Conservation (phyloP, 2,888 invertebrate species). For the Dasysyrphus albostriatus region DNA sequence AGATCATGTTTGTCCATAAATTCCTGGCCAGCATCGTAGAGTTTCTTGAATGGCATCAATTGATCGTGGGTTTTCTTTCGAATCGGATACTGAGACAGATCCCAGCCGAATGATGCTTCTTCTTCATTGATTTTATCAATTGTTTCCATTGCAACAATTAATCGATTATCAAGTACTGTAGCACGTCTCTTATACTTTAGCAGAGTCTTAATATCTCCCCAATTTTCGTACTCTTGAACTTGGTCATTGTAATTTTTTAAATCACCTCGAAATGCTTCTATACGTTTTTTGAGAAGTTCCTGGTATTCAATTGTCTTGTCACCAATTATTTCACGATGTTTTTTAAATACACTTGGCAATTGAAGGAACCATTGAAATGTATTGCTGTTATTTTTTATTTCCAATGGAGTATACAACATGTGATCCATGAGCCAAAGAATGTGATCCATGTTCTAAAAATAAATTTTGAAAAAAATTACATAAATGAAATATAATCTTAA, state of each 20-base stretch:
- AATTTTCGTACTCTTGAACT: slow-evolving; percentile 93
- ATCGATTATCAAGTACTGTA: slow-evolving; percentile 88
- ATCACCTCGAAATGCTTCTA: slow-evolving; percentile 93
- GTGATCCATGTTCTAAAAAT: slow-evolving; percentile 85
- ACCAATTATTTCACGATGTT: slow-evolving; percentile 91
- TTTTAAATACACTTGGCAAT: slow-evolving; percentile 92
- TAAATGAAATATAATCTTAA: neutral
- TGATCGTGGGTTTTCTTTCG: slow-evolving; percentile 91
- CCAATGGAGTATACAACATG: slow-evolving; percentile 90
- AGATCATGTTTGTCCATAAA: slow-evolving; percentile 92
- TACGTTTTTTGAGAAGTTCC: slow-evolving; percentile 90
- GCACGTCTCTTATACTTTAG: slow-evolving; percentile 90
- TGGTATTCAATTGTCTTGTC: slow-evolving; percentile 95
- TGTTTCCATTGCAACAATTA: slow-evolving; percentile 89
- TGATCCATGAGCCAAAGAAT: slow-evolving; percentile 94
- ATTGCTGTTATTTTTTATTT: slow-evolving; percentile 94
- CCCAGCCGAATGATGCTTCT: slow-evolving; percentile 94
- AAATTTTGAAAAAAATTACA: slow-evolving; percentile 1
- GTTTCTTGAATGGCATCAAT: slow-evolving; percentile 92
- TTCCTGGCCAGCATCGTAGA: slow-evolving; percentile 95
- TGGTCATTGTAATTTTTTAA: slow-evolving; percentile 91
- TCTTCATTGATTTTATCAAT: slow-evolving; percentile 97
- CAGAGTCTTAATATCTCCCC: slow-evolving; percentile 93
- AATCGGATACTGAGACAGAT: slow-evolving; percentile 94
- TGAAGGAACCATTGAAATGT: slow-evolving; percentile 95